Conservation (phyloP, 2,113 vertebrate genomes). For the Ophthalmolycus amberensis region DNA sequence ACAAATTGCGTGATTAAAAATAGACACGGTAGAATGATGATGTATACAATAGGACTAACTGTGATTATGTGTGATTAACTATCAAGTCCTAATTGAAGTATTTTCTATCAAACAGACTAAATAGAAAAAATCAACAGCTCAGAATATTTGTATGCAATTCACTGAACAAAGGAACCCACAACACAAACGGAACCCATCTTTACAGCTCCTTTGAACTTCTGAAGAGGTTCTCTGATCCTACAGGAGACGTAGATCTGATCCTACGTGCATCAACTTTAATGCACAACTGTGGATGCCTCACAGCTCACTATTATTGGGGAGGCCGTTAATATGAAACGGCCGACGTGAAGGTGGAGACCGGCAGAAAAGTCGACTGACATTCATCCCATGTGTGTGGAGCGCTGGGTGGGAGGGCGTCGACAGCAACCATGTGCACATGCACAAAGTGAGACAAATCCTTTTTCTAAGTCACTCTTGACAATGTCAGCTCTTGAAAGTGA, state of each 20-base stretch:
- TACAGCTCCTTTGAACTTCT: background rate
- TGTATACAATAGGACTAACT: background rate
- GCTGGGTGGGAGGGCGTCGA: background rate
- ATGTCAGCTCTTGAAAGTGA: constrained; percentile 33
- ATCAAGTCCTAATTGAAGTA: background rate
- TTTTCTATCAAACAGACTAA: background rate
- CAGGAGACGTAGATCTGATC: too few relatives aligned
- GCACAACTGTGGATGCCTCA: background rate
- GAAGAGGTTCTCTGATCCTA: background rate
- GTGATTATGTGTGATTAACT: background rate
- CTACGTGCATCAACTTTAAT: background rate
- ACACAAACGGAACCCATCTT: background rate
- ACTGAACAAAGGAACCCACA: background rate
- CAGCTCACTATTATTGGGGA: background rate
- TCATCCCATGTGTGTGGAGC: constrained; percentile 3
- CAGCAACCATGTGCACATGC: constrained; percentile 12
- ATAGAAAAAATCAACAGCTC: constrained; percentile 1
- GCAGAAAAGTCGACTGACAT: constrained; percentile 2
- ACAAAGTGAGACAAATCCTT: constrained; percentile 28
- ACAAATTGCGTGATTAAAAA: background rate
- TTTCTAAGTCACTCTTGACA: constrained; percentile 40
- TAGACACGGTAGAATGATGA: background rate
- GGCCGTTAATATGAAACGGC: constrained; percentile 3
- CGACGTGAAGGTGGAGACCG: background rate
- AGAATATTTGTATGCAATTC: background rate